These are phyloP conservation scores for Pelusios castaneus DNA, from an alignment of 2,113 vertebrate species.

Conservation along the genomic window DNA sequence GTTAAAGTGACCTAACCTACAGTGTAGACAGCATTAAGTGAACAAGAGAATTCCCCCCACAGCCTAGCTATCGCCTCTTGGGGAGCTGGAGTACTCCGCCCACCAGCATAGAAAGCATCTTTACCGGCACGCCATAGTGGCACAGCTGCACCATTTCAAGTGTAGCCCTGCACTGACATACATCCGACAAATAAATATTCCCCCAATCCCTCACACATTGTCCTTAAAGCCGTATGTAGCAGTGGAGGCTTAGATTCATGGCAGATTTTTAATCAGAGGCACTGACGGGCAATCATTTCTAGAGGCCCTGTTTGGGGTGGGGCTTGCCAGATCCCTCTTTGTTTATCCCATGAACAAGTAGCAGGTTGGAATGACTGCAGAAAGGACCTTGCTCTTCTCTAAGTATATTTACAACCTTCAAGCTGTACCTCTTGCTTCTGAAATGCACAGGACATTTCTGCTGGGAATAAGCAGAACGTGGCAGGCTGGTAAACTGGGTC, in stretches of 20 bases:
- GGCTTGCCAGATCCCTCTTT: background rate
- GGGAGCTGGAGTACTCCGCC: background rate
- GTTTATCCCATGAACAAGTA: background rate
- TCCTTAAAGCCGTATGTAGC: background rate
- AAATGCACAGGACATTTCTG: slow-evolving; percentile 39
- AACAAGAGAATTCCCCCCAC: too few species aligned
- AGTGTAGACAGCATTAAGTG: too few species aligned
- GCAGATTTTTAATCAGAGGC: background rate
- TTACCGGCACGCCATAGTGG: too few species aligned
- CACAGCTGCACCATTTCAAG: too few species aligned
- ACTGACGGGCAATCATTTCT: fast-evolving
- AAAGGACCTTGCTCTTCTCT: background rate
- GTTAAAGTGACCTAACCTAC: too few species aligned
- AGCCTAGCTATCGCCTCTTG: background rate
- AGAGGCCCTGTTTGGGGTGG: background rate
- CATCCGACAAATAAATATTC: background rate
- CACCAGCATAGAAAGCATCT: background rate
- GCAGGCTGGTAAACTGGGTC: background rate
- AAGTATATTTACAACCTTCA: slow-evolving; percentile 27
- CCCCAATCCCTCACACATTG: fast-evolving
- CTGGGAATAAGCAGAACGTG: slow-evolving; percentile 32
- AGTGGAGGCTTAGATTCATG: background rate
- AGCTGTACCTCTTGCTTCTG: background rate
- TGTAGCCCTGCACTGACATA: background rate
- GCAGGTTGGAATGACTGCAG: background rate